Conservation (phyloP, 1,140 invertebrate species). For the Drosophila micromelanica region DNA sequence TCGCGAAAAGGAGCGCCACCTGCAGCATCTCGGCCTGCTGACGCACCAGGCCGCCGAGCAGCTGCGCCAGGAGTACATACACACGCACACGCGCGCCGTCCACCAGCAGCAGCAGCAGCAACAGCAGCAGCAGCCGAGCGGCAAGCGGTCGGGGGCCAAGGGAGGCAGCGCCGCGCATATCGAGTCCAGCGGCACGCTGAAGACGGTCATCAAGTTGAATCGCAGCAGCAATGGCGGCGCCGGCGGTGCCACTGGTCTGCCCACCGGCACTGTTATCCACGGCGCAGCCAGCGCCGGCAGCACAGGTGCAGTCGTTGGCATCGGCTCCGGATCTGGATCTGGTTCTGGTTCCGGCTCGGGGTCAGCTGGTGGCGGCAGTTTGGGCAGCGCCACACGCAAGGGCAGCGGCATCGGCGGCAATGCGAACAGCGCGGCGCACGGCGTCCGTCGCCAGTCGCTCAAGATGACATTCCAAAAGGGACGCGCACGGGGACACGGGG, state of each 20-base stretch:
- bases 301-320: conserved; percentile 75
- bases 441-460: conserved; percentile 87
- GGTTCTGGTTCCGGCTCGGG: too few species aligned
- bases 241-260: conserved; percentile 44
- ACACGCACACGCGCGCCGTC: conserved; percentile 73
- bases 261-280: conserved; percentile 67
- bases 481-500: conserved; percentile 86
- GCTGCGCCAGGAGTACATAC: conserved; percentile 83
- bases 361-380: conserved; percentile 85
- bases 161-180: conserved; percentile 76
- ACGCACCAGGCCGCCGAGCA: conserved; percentile 87
- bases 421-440: conserved; percentile 84
- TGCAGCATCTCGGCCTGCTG: conserved; percentile 88
- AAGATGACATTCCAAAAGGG: conserved; percentile 93
- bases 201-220: conserved; percentile 91
- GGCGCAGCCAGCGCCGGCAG: conserved; percentile 45
- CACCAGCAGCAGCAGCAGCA: conserved; percentile 66
- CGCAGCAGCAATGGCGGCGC: conserved; percentile 81
- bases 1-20: conserved; percentile 86
- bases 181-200: conserved; percentile 90
- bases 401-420: conserved; percentile 24
- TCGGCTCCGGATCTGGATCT: conserved; percentile 84
- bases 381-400: conserved; percentile 63
- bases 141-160: conserved; percentile 44
- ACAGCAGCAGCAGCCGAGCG: conserved; percentile 84